phyloP scores from a whole-genome alignment of 2,888 invertebrate species.

The Chymomyza caudatula region DNA sequence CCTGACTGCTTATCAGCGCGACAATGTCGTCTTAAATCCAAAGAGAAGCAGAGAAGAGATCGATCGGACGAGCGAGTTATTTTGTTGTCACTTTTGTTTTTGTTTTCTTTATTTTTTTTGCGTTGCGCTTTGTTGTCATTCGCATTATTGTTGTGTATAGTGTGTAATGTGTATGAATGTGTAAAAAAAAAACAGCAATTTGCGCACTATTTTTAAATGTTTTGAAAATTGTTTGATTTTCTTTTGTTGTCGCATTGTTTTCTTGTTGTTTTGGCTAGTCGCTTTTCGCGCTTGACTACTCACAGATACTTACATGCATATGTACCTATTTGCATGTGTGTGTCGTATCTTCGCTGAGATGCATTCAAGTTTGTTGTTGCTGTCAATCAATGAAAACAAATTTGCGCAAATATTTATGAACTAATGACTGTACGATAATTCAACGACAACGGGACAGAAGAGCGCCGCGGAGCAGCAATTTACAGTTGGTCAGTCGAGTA shows the following conservation, averaged over 20 bases:
- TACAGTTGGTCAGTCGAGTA: background rate
- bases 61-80: slow-evolving; percentile 32
- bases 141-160: slow-evolving; percentile 14
- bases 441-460: slow-evolving; percentile 23
- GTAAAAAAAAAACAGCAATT: slow-evolving; percentile 66
- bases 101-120: slow-evolving; percentile 34
- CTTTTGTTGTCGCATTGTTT: slow-evolving; percentile 27
- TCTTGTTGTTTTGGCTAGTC: slow-evolving; percentile 3
- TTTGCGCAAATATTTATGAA: background rate
- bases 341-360: no score
- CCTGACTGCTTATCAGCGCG: background rate
- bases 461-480: background rate
- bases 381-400: slow-evolving; percentile 53
- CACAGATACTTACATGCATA: background rate
- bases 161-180: slow-evolving; percentile 6
- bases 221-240: slow-evolving; percentile 54
- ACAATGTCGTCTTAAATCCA: background rate
- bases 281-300: background rate
- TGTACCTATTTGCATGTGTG: no score
- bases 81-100: slow-evolving; percentile 34
- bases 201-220: slow-evolving; percentile 75
- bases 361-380: slow-evolving; percentile 37
- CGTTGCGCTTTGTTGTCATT: slow-evolving; percentile 29
- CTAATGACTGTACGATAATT: background rate
- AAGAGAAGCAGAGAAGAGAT: slow-evolving; percentile 7